phyloP scores from a whole-genome alignment of 92 coral and sea anemone species.

The Heliopora coerulea region DNA sequence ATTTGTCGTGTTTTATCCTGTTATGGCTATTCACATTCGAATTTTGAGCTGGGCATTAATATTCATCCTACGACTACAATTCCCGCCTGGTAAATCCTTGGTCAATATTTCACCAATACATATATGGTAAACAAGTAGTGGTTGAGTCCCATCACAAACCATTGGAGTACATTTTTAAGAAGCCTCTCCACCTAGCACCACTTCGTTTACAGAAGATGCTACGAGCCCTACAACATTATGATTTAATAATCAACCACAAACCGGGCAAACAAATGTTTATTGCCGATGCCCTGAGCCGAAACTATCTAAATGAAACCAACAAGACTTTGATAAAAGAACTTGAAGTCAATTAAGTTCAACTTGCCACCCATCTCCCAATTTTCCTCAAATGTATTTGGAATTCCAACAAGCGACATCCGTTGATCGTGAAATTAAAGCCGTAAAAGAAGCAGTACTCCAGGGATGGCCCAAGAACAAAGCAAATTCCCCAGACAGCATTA shows the following conservation, averaged over 20 bases:
- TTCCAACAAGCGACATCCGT: slow-evolving; percentile 34
- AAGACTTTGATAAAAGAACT: slow-evolving; percentile 34
- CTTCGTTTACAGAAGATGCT: slow-evolving; percentile 22
- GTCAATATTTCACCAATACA: slow-evolving; percentile 43
- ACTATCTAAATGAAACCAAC: slow-evolving; percentile 9
- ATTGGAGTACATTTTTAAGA: slow-evolving; percentile 38
- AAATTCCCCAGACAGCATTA: background rate
- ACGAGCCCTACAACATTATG: slow-evolving; percentile 29
- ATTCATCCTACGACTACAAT: too few species aligned
- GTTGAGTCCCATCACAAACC: slow-evolving; percentile 52
- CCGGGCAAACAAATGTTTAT: slow-evolving; percentile 22
- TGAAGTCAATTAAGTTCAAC: slow-evolving; percentile 36
- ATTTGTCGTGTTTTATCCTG: too few species aligned
- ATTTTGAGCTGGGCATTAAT: too few species aligned
- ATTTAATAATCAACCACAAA: slow-evolving; percentile 31
- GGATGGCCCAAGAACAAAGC: slow-evolving; percentile 31
- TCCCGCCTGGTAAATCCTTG: too few species aligned
- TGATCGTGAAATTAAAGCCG: slow-evolving; percentile 27
- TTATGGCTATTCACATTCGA: too few species aligned
- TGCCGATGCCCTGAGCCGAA: slow-evolving; percentile 35
- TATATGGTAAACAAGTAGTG: slow-evolving; percentile 28
- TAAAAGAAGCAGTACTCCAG: slow-evolving; percentile 1
- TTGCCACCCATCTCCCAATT: slow-evolving; percentile 42
- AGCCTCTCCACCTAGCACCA: slow-evolving; percentile 45
- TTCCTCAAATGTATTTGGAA: slow-evolving; percentile 34